A percentile compares a stretch with the other conserved stretches of the same genome.
These are phyloP conservation scores for Epinotia demarniana DNA, from an alignment of 2,888 invertebrate genomes.

Conservation along the genomic window DNA sequence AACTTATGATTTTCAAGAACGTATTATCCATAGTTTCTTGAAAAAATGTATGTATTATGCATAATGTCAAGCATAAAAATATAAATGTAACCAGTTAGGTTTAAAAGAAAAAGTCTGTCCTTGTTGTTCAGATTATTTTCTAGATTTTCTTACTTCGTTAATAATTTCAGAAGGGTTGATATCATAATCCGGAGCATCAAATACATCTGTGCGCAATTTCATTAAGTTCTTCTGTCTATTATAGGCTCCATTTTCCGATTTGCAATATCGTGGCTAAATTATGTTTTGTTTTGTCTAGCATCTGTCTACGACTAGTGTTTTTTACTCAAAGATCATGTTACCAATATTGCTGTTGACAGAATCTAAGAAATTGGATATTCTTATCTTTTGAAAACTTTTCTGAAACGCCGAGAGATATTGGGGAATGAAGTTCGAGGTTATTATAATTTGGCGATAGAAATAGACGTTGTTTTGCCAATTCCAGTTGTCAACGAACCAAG, in stretches of 20 bases:
- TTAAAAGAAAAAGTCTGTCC: not conserved
- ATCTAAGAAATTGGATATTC: constrained; percentile 36
- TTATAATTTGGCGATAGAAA: constrained; percentile 6
- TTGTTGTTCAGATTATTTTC: not conserved
- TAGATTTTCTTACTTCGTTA: not conserved
- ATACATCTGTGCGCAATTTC: constrained; percentile 8
- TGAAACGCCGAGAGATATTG: constrained; percentile 23
- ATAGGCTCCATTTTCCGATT: constrained; percentile 29
- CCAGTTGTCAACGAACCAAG: not conserved
- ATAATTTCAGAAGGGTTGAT: not conserved
- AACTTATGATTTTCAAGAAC: not conserved
- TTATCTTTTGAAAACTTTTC: constrained; percentile 27
- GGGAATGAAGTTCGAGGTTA: constrained; percentile 4
- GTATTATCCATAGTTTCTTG: not conserved
- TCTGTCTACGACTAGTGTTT: constrained; percentile 11
- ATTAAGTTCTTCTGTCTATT: constrained; percentile 24
- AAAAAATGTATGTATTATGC: not conserved
- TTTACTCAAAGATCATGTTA: constrained; percentile 17
- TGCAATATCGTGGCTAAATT: constrained; percentile 29
- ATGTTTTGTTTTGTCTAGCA: constrained; percentile 28
- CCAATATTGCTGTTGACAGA: constrained; percentile 40
- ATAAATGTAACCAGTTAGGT: no score
- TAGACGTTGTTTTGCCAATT: not conserved
- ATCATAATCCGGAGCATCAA: constrained; percentile 11
- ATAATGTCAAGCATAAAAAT: not conserved